Evolutionary conservation across 2,888 invertebrate species (phyloP).

Genomic region (Drosophila kokeensis): DNA sequence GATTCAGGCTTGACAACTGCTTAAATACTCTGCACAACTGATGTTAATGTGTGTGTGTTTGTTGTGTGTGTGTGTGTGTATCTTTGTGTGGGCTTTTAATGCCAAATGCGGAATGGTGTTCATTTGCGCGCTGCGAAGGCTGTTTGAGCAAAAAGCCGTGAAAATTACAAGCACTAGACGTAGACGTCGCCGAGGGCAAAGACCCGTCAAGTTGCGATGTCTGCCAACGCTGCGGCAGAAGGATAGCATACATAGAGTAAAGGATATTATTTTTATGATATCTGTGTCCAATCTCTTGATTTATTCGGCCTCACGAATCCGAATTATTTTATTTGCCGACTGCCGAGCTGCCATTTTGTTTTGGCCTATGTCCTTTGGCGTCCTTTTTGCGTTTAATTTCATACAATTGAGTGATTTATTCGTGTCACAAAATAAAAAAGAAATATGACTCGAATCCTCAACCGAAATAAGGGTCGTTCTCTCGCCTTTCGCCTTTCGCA

Average conservation of each 20-base stretch:
- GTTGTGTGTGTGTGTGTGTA: background rate
- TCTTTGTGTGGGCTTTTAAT: conserved; percentile 19
- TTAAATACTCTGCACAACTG: conserved; percentile 50
- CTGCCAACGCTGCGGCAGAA: conserved; percentile 42
- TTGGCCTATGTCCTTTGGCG: conserved; percentile 54
- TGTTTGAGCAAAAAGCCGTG: conserved; percentile 9
- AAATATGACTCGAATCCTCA: conserved; percentile 77
- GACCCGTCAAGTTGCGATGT: conserved; percentile 55
- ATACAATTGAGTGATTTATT: conserved; percentile 84
- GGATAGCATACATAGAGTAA: conserved; percentile 38
- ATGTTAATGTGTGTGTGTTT: conserved; percentile 9
- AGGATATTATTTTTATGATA: conserved; percentile 85
- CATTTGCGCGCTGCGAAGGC: conserved; percentile 55
- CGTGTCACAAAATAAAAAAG: conserved; percentile 84
- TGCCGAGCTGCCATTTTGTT: conserved; percentile 72
- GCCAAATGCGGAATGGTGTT: conserved; percentile 52
- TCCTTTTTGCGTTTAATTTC: conserved; percentile 78
- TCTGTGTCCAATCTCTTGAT: conserved; percentile 85
- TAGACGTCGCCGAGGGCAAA: conserved; percentile 18
- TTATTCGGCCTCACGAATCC: conserved; percentile 83
- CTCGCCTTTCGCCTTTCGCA: conserved; percentile 14
- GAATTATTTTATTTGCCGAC: conserved; percentile 77
- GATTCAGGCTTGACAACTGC: conserved; percentile 26
- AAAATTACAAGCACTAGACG: conserved; percentile 1
- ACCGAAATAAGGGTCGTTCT: conserved; percentile 76